A percentile compares a stretch with the other conserved stretches of the same genome.
Conservation (phyloP, 2,888 invertebrate genomes). For the Pollenia angustigena region DNA sequence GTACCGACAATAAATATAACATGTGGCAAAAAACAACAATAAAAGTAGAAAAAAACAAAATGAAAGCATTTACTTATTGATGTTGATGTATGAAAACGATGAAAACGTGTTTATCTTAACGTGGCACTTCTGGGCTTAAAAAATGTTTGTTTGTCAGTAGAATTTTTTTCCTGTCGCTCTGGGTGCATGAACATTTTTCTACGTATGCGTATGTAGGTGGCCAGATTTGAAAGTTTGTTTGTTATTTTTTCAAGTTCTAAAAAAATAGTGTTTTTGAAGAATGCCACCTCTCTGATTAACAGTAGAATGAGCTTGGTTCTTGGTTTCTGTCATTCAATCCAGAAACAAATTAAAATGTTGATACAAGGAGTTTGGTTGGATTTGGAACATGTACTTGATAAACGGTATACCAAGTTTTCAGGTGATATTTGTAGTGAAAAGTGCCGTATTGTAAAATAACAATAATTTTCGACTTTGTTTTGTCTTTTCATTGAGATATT, state of each 20-base stretch:
- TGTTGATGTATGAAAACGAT: constrained; percentile 63
- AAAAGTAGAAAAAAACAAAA: constrained; percentile 23
- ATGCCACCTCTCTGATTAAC: too few relatives aligned
- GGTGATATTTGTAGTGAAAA: too few relatives aligned
- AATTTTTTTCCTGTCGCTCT: constrained; percentile 16
- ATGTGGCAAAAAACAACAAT: background rate
- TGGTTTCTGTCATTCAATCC: too few relatives aligned
- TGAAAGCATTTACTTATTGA: constrained; percentile 52
- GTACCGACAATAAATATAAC: constrained; percentile 20
- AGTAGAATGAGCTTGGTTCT: background rate
- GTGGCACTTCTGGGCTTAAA: constrained; percentile 66
- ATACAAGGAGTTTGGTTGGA: too few relatives aligned
- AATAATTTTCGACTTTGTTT: too few relatives aligned
- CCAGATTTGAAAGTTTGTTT: background rate
- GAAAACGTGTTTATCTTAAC: constrained; percentile 72
- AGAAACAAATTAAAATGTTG: too few relatives aligned
- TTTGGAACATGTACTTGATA: too few relatives aligned
- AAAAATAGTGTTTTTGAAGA: too few relatives aligned
- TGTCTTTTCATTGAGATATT: too few relatives aligned
- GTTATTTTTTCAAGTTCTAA: too few relatives aligned
- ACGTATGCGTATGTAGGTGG: background rate
- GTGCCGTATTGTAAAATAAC: too few relatives aligned
- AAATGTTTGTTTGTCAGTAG: constrained; percentile 50
- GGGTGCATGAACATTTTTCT: constrained; percentile 1
- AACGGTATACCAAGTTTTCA: too few relatives aligned